Evolutionary conservation across 2,888 invertebrate species (phyloP).

Genomic region (Drosophila tripunctata): DNA sequence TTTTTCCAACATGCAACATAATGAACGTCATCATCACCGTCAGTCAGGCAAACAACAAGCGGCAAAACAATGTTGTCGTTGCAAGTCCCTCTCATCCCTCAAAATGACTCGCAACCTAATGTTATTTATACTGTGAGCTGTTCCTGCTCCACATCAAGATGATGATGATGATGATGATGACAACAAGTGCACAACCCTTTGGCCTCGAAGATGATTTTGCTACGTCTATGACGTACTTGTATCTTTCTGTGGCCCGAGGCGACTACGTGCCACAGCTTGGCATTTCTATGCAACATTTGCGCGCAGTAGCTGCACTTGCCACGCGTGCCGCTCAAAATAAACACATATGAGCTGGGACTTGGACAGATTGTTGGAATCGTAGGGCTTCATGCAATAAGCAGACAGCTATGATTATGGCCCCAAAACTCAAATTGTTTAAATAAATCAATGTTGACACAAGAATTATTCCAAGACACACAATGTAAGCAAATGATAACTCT

Average conservation of each 20-base stretch:
- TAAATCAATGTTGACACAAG: no score
- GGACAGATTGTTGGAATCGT: background rate
- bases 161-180: conserved; percentile 48
- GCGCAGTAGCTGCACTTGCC: conserved; percentile 63
- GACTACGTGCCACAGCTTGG: conserved; percentile 38
- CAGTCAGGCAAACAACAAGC: conserved; percentile 39
- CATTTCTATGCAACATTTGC: conserved; percentile 61
- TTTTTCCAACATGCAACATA: conserved; percentile 49
- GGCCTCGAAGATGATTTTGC: conserved; percentile 46
- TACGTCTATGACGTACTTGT: conserved; percentile 25
- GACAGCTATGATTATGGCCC: no score
- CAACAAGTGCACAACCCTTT: conserved; percentile 74
- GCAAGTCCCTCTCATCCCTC: no score
- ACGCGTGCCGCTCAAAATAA: conserved; percentile 68
- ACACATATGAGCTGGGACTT: conserved; percentile 46
- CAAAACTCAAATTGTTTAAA: no score
- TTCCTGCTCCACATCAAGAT: conserved; percentile 6
- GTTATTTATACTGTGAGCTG: no score
- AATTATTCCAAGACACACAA: no score
- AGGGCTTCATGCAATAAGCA: background rate
- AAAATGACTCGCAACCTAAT: no score
- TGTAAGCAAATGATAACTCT: no score
- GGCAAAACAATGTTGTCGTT: no score
- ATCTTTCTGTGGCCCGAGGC: conserved; percentile 30
- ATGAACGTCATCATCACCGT: conserved; percentile 58